phyloP scores from a whole-genome alignment of 2,797 vertebrate species.

The Poecilia wingei region DNA sequence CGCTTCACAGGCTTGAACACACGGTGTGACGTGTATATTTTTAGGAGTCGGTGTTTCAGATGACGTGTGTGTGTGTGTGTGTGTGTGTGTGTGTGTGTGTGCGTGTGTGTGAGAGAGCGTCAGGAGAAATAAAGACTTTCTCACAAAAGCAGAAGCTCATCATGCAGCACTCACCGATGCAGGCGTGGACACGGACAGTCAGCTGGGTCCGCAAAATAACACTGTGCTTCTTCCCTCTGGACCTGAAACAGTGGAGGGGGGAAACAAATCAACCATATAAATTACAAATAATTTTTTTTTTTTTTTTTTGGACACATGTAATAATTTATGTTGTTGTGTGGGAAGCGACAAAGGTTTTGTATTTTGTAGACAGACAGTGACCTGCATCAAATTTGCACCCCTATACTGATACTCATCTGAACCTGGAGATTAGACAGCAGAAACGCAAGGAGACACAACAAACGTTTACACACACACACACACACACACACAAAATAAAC shows the following conservation, averaged over 20 bases:
- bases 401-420: constrained; percentile 65
- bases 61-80: not conserved
- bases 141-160: constrained; percentile 40
- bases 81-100: too few relatives aligned
- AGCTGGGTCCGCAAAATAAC: constrained; percentile 93
- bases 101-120: not conserved
- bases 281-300: not conserved
- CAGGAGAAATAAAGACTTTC: constrained; percentile 17
- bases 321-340: not conserved
- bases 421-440: constrained; percentile 50
- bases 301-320: not conserved
- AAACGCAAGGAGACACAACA: constrained; percentile 69
- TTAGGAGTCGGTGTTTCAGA: not conserved
- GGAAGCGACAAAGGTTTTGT: not conserved
- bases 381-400: constrained; percentile 34
- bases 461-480: constrained; percentile 33
- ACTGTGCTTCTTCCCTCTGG: constrained; percentile 93
- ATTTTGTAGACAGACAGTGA: constrained; percentile 18
- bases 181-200: constrained; percentile 92
- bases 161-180: constrained; percentile 88
- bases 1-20: not conserved
- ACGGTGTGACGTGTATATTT: not conserved
- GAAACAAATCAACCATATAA: not conserved
- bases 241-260: constrained; percentile 54
- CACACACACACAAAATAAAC: constrained; percentile 37